Conservation (phyloP, 2,888 invertebrate genomes). For the Eremobia ochroleuca region DNA sequence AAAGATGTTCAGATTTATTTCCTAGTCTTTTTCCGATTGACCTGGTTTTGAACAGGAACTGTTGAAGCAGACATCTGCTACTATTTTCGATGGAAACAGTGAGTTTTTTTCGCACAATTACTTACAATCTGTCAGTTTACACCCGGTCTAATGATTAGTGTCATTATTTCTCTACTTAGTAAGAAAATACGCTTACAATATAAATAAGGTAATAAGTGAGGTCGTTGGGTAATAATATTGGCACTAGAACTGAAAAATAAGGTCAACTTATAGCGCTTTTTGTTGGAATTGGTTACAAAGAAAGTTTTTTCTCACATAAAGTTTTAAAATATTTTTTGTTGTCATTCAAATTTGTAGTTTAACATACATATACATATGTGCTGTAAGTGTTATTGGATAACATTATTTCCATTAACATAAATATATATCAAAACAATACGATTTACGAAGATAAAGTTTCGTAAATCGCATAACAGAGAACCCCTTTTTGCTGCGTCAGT, state of each 20-base stretch:
- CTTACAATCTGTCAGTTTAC: not conserved
- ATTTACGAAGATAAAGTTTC: too few species aligned
- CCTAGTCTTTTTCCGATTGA: conserved; percentile 5
- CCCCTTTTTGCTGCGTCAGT: too few species aligned
- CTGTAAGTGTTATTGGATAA: too few species aligned
- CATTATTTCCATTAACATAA: too few species aligned
- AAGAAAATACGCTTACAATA: not conserved
- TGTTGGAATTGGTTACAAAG: not conserved
- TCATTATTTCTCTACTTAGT: not conserved
- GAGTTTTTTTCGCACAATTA: conserved; percentile 12
- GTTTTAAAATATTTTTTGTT: not conserved
- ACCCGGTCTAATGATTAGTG: not conserved
- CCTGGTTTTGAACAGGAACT: not conserved
- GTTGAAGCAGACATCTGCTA: not conserved
- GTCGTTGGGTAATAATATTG: not conserved
- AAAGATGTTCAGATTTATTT: not conserved
- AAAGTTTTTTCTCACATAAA: not conserved
- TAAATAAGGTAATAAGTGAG: not conserved
- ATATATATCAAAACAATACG: too few species aligned
- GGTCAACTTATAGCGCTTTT: not conserved
- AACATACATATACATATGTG: too few species aligned
- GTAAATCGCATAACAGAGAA: too few species aligned
- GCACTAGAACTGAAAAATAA: not conserved
- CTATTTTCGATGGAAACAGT: not conserved
- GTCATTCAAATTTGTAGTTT: not conserved